Conservation (phyloP, 2,113 vertebrate species). For the Sebastes schlegelii region DNA sequence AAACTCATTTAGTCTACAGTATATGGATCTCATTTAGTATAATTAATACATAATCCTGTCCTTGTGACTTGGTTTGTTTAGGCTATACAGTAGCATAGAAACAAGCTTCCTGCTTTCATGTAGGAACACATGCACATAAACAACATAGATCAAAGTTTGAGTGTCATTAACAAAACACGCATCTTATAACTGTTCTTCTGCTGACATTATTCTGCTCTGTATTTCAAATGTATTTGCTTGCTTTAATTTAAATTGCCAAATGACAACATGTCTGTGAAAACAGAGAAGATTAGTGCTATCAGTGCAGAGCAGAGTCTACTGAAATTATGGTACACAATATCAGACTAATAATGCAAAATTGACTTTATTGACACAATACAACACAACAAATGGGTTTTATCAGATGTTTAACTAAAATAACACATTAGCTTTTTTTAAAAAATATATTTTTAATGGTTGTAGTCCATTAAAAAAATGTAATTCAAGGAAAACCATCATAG, state of each 20-base stretch:
- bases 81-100: not conserved
- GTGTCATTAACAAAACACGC: not conserved
- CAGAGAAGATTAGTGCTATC: not conserved
- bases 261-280: not conserved
- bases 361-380: not conserved
- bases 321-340: not conserved
- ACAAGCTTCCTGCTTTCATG: not conserved
- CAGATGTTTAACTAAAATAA: not conserved
- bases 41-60: not conserved
- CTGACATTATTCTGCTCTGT: not conserved
- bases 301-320: not conserved
- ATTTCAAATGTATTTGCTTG: slow-evolving; percentile 13
- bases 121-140: not conserved
- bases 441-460: not conserved
- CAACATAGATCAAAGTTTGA: not conserved
- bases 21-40: not conserved
- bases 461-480: too few relatives aligned
- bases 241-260: slow-evolving; percentile 14
- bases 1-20: not conserved
- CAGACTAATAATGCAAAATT: not conserved
- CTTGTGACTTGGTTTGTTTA: not conserved
- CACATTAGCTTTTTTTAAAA: not conserved
- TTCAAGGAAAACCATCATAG: too few relatives aligned
- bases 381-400: not conserved
- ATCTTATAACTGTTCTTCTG: not conserved